A percentile compares a stretch with the other conserved stretches of the same genome.
Conservation (phyloP, 2,113 vertebrate species). For the Oriolus oriolus region DNA sequence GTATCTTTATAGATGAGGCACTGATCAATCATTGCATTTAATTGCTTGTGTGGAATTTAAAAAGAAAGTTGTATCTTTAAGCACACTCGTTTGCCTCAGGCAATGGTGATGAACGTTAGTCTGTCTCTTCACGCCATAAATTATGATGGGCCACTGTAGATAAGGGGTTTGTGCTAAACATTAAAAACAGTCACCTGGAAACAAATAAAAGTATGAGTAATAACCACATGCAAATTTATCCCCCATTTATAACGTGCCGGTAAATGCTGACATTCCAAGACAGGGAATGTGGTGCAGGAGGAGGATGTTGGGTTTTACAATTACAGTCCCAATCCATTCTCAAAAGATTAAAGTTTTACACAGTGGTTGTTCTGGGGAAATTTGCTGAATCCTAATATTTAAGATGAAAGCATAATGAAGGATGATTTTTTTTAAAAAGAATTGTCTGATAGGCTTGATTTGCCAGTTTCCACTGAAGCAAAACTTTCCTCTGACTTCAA, state of each 20-base stretch:
- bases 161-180: background rate
- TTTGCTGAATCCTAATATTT: conserved; percentile 48
- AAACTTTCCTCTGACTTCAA: conserved; percentile 45
- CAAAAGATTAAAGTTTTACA: conserved; percentile 56
- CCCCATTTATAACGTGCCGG: background rate
- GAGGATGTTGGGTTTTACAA: background rate
- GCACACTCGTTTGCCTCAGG: background rate
- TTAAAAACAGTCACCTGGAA: conserved; percentile 5
- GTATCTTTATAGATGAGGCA: background rate
- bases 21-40: background rate
- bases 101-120: background rate
- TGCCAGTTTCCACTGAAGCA: conserved; percentile 21
- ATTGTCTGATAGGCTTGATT: conserved; percentile 37
- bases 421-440: background rate
- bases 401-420: conserved; percentile 45
- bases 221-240: background rate
- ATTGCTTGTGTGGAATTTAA: background rate
- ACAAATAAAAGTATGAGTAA: background rate
- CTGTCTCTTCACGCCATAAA: background rate
- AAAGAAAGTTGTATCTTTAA: background rate
- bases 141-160: background rate
- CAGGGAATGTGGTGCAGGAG: background rate
- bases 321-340: conserved; percentile 21
- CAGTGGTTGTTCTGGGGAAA: conserved; percentile 32
- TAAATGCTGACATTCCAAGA: background rate